Conservation (phyloP, 2,113 vertebrate genomes). For the Thalassoma bifasciatum region DNA sequence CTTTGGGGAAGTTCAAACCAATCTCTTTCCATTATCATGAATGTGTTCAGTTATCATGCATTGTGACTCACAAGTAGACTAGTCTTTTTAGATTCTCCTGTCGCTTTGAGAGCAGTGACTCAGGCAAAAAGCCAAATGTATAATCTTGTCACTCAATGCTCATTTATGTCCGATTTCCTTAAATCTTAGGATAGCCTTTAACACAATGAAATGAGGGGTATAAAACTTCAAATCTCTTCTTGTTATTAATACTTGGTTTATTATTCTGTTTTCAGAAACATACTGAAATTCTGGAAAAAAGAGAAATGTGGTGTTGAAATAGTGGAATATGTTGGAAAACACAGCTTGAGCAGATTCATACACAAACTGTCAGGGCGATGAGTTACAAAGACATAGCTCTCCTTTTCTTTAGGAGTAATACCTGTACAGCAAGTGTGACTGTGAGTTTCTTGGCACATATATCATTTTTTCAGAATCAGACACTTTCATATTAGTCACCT, state of each 20-base stretch:
- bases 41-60: constrained; percentile 16
- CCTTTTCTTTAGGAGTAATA: not conserved
- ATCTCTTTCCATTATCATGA: not conserved
- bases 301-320: not conserved
- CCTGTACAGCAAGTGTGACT: no score
- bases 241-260: not conserved
- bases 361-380: no score
- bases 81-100: constrained; percentile 17
- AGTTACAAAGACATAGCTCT: not conserved
- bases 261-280: not conserved
- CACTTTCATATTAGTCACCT: constrained; percentile 33
- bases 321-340: not conserved
- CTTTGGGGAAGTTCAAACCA: not conserved
- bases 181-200: not conserved
- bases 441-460: not conserved
- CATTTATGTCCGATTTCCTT: constrained; percentile 3
- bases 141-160: constrained; percentile 12
- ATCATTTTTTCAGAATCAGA: not conserved
- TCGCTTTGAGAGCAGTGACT: not conserved
- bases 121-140: constrained; percentile 3
- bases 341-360: no score
- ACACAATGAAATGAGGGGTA: not conserved
- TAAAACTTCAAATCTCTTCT: not conserved
- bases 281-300: no score
- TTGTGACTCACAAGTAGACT: constrained; percentile 42